phyloP scores from a whole-genome alignment of 1,140 invertebrate species.

The Sesamia nonagrioides region DNA sequence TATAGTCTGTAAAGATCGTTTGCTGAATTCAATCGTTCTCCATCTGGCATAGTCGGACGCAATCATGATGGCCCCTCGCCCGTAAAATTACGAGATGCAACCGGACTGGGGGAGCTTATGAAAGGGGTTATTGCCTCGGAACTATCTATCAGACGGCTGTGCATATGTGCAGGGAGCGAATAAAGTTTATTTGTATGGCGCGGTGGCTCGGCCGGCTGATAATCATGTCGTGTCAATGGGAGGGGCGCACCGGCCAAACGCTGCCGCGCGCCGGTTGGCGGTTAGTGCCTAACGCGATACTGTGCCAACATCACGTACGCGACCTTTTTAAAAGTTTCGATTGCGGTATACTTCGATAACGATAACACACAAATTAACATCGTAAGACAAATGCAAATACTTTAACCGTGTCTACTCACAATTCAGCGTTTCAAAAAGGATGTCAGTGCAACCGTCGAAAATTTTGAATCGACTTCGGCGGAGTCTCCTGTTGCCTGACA shows the following conservation, averaged over 20 bases:
- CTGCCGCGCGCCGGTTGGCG: conserved; percentile 67
- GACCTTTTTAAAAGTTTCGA: conserved; percentile 42
- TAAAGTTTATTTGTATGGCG: conserved; percentile 85
- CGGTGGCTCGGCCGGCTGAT: conserved; percentile 77
- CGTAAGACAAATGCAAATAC: conserved; percentile 1
- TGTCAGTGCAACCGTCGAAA: conserved; percentile 81
- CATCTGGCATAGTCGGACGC: conserved; percentile 60
- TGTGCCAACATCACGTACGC: conserved; percentile 68
- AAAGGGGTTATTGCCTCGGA: conserved; percentile 84
- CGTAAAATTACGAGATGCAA: conserved; percentile 80
- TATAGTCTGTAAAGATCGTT: conserved; percentile 15
- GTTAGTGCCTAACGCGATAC: conserved; percentile 74
- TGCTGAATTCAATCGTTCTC: conserved; percentile 47
- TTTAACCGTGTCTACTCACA: conserved; percentile 3
- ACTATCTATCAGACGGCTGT: conserved; percentile 74
- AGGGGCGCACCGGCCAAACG: conserved; percentile 72
- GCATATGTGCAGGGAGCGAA: conserved; percentile 83
- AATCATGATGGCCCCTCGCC: conserved; percentile 76
- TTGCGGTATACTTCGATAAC: conserved; percentile 47
- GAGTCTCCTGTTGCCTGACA: conserved; percentile 76
- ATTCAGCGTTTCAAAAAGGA: conserved; percentile 64
- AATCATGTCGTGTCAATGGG: conserved; percentile 75
- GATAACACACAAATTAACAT: conserved; percentile 31
- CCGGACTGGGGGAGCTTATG: conserved; percentile 77
- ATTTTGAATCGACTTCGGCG: conserved; percentile 78